phyloP scores from a whole-genome alignment of 2,797 vertebrate species.

The Tamandua tetradactyla region DNA sequence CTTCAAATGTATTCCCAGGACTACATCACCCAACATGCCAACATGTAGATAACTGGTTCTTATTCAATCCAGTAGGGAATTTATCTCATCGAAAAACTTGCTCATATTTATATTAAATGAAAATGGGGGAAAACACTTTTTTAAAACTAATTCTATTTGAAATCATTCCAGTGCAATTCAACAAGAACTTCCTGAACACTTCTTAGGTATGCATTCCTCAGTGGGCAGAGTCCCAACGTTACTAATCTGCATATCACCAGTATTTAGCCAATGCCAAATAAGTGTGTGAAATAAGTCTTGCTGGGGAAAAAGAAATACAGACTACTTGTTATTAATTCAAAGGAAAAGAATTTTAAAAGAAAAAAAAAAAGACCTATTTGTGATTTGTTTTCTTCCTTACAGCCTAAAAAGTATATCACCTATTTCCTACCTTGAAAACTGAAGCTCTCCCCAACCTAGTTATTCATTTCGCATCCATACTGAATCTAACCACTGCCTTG shows the following conservation, averaged over 20 bases:
- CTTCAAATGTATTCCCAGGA: background rate
- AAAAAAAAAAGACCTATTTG: background rate
- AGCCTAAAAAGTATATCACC: background rate
- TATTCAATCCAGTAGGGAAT: background rate
- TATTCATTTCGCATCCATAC: background rate
- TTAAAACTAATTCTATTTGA: background rate
- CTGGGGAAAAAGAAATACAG: background rate
- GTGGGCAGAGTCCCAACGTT: background rate
- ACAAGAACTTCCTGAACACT: conserved; percentile 11
- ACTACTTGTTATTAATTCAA: background rate
- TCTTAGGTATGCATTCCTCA: background rate
- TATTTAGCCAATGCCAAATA: background rate
- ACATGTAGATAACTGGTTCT: background rate
- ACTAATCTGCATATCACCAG: background rate
- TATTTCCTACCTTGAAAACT: background rate
- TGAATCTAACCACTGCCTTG: background rate
- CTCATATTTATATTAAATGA: conserved; percentile 15
- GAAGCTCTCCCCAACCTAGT: background rate
- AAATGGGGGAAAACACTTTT: background rate
- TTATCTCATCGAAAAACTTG: background rate
- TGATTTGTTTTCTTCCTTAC: background rate
- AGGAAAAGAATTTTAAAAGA: background rate
- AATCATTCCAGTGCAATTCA: background rate
- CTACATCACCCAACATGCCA: background rate
- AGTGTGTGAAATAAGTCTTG: background rate